Evolutionary conservation across 1,140 invertebrate genomes (phyloP), one percentile per base, ranked within the genome.

Genomic region (Luehdorfia chinensis): DNA sequence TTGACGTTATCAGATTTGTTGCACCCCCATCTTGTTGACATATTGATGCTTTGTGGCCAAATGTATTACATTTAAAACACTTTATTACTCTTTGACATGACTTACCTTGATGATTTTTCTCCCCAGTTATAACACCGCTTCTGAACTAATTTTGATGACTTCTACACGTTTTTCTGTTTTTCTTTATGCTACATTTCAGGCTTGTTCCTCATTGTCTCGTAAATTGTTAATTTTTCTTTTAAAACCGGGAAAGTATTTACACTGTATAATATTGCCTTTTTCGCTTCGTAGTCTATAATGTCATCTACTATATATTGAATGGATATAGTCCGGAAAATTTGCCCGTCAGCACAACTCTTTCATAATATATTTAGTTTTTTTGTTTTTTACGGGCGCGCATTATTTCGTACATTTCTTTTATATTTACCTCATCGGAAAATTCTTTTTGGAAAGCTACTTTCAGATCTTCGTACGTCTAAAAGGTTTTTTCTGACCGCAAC

Each of bases 231-330:
- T 13, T 55, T 55, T 23, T 60, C 52, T 36, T 47, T 52, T 2
- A 60, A 19, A 0, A 45, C 45, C 1, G 14, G 2, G 27, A 53
- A 56, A 2, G 23, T 50, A 0, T 45, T 52, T 0, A 36, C 37
- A 0, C 50, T 45, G 23, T 57, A 57, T 2, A 58, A 15, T 8
- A 62, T 50, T 2, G 47, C 14, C 32, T 62, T 62, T 25, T 52
- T 48, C 2, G 3, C n/a, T n/a, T 58, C 50, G 5, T 39, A 14
- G 15, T 62, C 50, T n/a, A 30, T 1, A 34, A 62, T 55, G 11
- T 55, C 59, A n/a, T 62, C 54, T 3, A 63, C 18, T 0, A 60
- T 60, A 9, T 60, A 60, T 41, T 60, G 41, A 11, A 60, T 60
- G 1, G 57, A 48, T 3, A 60, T 46, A 27, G 30, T 60, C 57